Base-by-base conservation (phyloP, 2,888 invertebrate genomes). In the Pandemis heparana region DNA sequence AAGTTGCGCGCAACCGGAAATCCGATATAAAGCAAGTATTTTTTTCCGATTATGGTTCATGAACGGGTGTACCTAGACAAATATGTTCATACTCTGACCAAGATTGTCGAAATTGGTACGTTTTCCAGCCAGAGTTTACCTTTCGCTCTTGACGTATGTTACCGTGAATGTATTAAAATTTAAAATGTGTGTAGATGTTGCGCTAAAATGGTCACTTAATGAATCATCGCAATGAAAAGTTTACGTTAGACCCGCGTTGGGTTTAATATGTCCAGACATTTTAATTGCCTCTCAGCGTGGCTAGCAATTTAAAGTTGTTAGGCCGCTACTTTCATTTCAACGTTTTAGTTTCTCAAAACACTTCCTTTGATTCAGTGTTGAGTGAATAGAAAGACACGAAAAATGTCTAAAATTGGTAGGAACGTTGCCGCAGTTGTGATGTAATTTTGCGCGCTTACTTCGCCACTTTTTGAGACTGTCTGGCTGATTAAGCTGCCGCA, bases 121-220 rank as follows among this genome's bases (percentile, higher is more conserved):
- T 46, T 46, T 46, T 14, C 12, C 46, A 12, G 5, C 46, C 46
- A 46, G 5, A 10, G 12, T 46, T 46, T 46, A 56, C 23, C 4
- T 18, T 8, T 6, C 51, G 51, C 51, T 8, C 16, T 51, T 51
- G 51, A 51, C n/a, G n/a, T 16, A 51, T 51, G 51, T 51, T 1
- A 51, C 51, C 51, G 51, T 16, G 51, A 51, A 51, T 51, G n/a
- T 16, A 51, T 51, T 51, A 51, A 51, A 51, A 51, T n/a, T 51
- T 51, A 51, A 51, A 51, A 51, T n/a, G 51, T 51, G 16, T 51
- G 51, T 51, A 16, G 51, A 51, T 51, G 51, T n/a, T n/a, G 51
- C 51, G 51, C n/a, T 51, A 51, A 16, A 51, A 51, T 7, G n/a
- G 51, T 51, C n/a, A 51, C 51, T 51, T 51, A 51, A 51, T 51